phyloP scores from a whole-genome alignment of 2,113 vertebrate genomes.

The Ailuropoda melanoleuca region DNA sequence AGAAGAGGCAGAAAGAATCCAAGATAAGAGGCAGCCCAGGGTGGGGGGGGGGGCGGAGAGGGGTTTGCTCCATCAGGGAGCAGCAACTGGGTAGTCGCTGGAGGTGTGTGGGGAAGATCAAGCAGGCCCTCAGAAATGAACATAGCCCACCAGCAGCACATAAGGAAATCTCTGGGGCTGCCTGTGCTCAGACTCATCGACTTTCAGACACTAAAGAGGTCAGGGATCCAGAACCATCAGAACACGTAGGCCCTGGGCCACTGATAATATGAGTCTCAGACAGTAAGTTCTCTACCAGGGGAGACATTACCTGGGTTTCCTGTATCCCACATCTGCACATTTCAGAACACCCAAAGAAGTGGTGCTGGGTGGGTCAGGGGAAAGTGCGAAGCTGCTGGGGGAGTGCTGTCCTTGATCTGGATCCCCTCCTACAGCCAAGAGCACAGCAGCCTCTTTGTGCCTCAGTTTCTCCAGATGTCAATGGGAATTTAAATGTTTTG shows the following conservation, averaged over 20 bases:
- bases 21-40: neutral
- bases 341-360: neutral
- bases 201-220: neutral
- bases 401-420: neutral
- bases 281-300: neutral
- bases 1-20: neutral
- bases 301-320: neutral
- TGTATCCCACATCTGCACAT: neutral
- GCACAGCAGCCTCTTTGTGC: too few relatives aligned
- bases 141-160: too few relatives aligned
- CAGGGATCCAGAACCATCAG: too few relatives aligned
- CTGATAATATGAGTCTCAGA: neutral
- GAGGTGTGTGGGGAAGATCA: neutral
- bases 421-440: neutral
- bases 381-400: neutral
- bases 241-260: rapidly evolving
- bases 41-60: neutral
- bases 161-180: neutral
- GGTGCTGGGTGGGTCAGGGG: neutral
- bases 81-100: neutral
- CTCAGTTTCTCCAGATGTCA: neutral
- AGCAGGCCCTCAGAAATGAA: neutral
- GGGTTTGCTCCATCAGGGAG: neutral
- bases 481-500: neutral
- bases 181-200: neutral